phyloP scores from a whole-genome alignment of 2,113 vertebrate genomes.

The Crotalus horridus region DNA sequence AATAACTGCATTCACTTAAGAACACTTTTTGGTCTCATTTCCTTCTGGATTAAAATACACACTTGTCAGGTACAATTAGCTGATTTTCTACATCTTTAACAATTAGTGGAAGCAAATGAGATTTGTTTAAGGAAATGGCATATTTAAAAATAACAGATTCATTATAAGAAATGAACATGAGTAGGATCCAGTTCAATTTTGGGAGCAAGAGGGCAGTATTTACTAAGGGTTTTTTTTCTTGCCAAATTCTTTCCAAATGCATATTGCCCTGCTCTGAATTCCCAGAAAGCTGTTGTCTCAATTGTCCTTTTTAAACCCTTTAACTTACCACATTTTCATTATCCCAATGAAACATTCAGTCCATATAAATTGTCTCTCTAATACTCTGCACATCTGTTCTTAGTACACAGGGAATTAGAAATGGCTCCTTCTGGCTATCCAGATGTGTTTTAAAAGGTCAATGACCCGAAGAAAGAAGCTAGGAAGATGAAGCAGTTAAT shows the following conservation, averaged over 20 bases:
- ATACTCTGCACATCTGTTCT: constrained; percentile 21
- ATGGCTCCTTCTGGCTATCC: background rate
- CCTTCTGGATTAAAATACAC: background rate
- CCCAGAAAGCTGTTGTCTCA: constrained; percentile 21
- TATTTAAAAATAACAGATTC: background rate
- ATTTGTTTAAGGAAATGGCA: background rate
- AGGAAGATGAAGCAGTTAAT: background rate
- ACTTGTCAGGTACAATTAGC: background rate
- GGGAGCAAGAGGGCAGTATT: constrained; percentile 62
- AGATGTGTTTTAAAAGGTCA: constrained; percentile 14
- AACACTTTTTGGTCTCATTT: background rate
- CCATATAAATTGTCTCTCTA: background rate
- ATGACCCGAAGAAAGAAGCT: constrained; percentile 12
- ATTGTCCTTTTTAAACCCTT: background rate
- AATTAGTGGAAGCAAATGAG: constrained; percentile 19
- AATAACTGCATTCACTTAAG: background rate
- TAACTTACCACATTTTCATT: constrained; percentile 23
- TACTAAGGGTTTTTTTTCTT: constrained; percentile 43
- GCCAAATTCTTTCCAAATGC: background rate
- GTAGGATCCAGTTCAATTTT: constrained; percentile 40
- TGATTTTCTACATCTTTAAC: constrained; percentile 13
- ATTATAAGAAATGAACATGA: constrained; percentile 9
- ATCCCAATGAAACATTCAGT: constrained; percentile 30
- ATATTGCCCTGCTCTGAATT: constrained; percentile 23
- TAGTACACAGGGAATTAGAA: constrained; percentile 11